Evolutionary conservation across 2,113 vertebrate species (phyloP), one percentile per base, ranked within the genome.

Genomic region (Epinephelus lanceolatus): DNA sequence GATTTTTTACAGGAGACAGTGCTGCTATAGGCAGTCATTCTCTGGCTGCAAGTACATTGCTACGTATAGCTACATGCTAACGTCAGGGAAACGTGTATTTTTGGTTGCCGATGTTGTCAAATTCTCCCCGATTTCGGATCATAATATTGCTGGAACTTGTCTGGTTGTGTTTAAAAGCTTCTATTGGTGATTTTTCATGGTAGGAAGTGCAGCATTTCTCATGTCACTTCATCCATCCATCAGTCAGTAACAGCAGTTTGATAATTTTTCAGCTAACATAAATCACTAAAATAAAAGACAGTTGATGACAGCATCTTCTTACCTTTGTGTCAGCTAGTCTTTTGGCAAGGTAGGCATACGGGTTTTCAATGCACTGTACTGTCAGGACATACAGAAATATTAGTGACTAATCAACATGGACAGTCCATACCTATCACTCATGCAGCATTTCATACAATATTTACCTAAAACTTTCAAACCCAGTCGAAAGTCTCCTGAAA

Each of bases 381-480:
- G 86, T 55, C 6, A 63, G 0, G 17, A 59, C 9, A 83, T 52
- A 90, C 45, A 68, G 40, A 70, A 2, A 47, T 1, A 21, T 30
- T 12, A 67, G 51, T 14, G 13, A 27, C 37, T 18, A 9, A 42
- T 33, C 13, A 80, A 15, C 42, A 27, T 1, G 1, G 6, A 25
- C 8, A 71, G 7, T 13, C 9, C 4, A 27, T 4, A 14, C n/a
- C 2, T 0, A 57, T 47, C 18, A 25, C 12, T 59, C 27, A 68
- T 19, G 47, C 33, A 40, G n/a, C 8, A 8, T 65, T n/a, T 30
- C 1, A 23, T 61, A 51, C 10, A 19, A 9, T 60, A 30, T 71
- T 80, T 76, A 94, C 94, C 93, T 75, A 95, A 88, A 53, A 92
- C 88, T 27, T 71, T 89, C 71, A 95, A 75, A 30, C 93, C 94